These are phyloP conservation scores for Drosophila albomicans DNA, from an alignment of 1,140 invertebrate species.

Conservation along the genomic window DNA sequence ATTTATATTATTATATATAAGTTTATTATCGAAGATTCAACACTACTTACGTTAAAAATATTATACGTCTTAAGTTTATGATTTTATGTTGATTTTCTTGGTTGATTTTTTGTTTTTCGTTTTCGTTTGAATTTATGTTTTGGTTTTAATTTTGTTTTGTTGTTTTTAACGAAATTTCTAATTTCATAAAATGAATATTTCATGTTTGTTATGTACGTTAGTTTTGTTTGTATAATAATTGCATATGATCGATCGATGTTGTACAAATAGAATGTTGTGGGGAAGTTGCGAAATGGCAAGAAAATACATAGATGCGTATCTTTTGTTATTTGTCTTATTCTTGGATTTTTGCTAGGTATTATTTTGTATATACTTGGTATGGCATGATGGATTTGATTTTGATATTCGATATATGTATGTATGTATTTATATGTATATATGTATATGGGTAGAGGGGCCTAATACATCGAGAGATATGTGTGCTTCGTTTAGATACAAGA, in stretches of 20 bases:
- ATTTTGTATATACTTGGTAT: conserved; percentile 42
- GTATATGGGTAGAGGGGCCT: conserved; percentile 27
- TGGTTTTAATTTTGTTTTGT: conserved; percentile 31
- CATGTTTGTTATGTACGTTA: conserved; percentile 52
- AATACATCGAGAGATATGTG: conserved; percentile 74
- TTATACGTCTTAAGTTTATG: conserved; percentile 75
- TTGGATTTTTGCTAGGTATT: conserved; percentile 9
- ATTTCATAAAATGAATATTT: conserved; percentile 75
- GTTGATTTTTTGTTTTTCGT: conserved; percentile 33
- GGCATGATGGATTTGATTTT: conserved; percentile 43
- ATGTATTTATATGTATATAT: conserved; percentile 32
- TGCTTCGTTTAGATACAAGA: conserved; percentile 80
- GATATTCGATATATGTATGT: conserved; percentile 18
- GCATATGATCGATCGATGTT: conserved; percentile 71
- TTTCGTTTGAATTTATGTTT: conserved; percentile 5
- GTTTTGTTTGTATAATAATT: conserved; percentile 74
- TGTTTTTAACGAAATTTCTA: conserved; percentile 71
- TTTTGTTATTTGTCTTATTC: not conserved
- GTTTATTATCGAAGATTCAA: conserved; percentile 80
- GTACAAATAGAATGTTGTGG: conserved; percentile 63
- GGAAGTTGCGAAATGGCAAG: conserved; percentile 64
- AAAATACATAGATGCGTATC: conserved; percentile 38
- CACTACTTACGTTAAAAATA: conserved; percentile 81
- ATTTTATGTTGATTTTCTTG: conserved; percentile 63
- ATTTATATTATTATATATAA: conserved; percentile 44